Percentiles rank a stretch among this genome's conserved stretches.
phyloP scores from a whole-genome alignment of 2,888 invertebrate genomes.

The Actias luna region DNA sequence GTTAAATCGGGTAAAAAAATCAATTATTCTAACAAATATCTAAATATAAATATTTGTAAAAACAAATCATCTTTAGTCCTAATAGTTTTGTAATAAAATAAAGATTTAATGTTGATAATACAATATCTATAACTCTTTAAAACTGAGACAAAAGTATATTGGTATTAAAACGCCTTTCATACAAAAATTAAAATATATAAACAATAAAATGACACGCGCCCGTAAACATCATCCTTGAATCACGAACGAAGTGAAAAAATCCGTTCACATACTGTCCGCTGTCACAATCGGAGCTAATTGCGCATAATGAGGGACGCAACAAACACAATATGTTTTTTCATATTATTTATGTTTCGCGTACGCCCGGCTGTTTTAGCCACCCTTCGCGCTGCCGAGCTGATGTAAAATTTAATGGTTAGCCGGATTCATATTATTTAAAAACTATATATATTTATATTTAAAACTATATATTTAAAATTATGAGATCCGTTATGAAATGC shows the following conservation, averaged over 20 bases:
- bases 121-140: too few species aligned
- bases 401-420: constrained; percentile 78
- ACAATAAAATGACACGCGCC: constrained; percentile 45
- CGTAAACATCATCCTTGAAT: constrained; percentile 29
- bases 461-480: too few species aligned
- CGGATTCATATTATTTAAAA: constrained; percentile 56
- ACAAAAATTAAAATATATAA: neutral
- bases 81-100: too few species aligned
- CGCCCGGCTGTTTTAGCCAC: constrained; percentile 64
- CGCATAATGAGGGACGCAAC: constrained; percentile 78
- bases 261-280: constrained; percentile 71
- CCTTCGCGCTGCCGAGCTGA: constrained; percentile 64
- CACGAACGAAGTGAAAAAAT: constrained; percentile 50
- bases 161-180: neutral
- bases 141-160: neutral
- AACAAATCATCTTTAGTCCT: too few species aligned
- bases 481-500: too few species aligned
- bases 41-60: too few species aligned
- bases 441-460: too few species aligned
- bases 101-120: too few species aligned
- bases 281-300: constrained; percentile 81
- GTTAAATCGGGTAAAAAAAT: too few species aligned
- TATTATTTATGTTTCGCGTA: constrained; percentile 72
- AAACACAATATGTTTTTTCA: constrained; percentile 77
- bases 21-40: too few species aligned